These are phyloP conservation scores for Trematocara nigrifrons DNA, from an alignment of 2,113 vertebrate species.

Conservation along the genomic window DNA sequence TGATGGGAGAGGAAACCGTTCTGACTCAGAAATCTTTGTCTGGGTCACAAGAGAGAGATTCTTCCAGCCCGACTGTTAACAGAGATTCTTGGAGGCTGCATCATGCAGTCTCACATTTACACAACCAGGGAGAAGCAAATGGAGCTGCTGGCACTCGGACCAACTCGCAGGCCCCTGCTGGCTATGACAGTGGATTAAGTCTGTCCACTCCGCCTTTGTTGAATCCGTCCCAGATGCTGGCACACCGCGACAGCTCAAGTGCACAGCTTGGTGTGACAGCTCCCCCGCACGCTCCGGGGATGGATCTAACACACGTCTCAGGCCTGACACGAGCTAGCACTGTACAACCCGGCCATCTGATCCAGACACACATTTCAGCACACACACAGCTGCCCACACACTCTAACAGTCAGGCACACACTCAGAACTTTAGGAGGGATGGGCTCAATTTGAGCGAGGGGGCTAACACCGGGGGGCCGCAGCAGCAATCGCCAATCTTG, in stretches of 20 bases:
- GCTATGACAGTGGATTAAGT: background rate
- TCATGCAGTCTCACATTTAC: background rate
- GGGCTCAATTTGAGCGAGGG: background rate
- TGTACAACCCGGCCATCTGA: background rate
- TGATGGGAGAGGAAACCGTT: background rate
- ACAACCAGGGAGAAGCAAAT: background rate
- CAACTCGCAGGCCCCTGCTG: background rate
- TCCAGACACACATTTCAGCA: background rate
- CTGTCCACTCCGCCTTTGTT: background rate
- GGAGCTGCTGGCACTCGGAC: background rate
- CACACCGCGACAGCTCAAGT: background rate
- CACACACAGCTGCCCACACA: background rate
- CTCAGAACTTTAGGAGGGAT: background rate
- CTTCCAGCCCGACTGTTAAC: background rate
- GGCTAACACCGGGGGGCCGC: background rate
- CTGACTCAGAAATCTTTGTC: background rate
- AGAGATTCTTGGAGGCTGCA: background rate
- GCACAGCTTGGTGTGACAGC: background rate
- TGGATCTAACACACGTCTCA: background rate
- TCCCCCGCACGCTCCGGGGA: background rate
- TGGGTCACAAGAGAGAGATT: background rate
- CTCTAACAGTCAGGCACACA: background rate
- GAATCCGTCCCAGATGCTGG: background rate
- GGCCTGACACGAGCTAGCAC: background rate
- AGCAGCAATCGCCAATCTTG: background rate